A percentile compares a stretch with the other conserved stretches of the same genome.
Conservation (phyloP, 2,888 invertebrate genomes). For the Heliconius ethilla region DNA sequence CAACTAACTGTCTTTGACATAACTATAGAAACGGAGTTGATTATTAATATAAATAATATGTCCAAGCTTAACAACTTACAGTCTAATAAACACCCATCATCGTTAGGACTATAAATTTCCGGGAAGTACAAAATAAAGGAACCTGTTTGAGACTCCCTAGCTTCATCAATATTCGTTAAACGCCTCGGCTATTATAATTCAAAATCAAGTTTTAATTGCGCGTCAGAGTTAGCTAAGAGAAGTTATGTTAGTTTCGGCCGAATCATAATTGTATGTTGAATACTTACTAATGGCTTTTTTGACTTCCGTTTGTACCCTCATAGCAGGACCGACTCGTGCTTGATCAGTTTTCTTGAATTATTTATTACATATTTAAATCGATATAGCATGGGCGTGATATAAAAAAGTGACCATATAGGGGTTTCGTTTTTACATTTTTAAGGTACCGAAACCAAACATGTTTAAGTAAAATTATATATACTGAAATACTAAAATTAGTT, state of each 20-base stretch:
- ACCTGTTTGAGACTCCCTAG: slow-evolving; percentile 1
- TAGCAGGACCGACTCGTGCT: too few relatives aligned
- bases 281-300: slow-evolving; percentile 1
- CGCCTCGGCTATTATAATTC: slow-evolving; percentile 14
- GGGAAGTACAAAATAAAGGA: neutral
- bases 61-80: neutral
- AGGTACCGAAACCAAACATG: too few relatives aligned
- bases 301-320: too few relatives aligned
- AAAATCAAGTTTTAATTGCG: slow-evolving; percentile 33
- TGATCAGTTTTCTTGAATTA: neutral
- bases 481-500: neutral
- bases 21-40: too few relatives aligned
- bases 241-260: slow-evolving; percentile 18
- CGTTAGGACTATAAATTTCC: neutral
- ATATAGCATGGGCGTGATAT: too few relatives aligned
- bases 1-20: too few relatives aligned
- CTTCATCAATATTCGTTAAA: slow-evolving; percentile 27
- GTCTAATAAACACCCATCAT: neutral
- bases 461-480: too few relatives aligned
- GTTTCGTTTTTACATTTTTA: too few relatives aligned
- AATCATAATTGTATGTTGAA: slow-evolving; percentile 17
- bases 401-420: too few relatives aligned
- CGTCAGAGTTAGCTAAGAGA: slow-evolving; percentile 20
- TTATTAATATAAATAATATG: neutral
- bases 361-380: neutral